Evolutionary conservation across 2,888 invertebrate genomes (phyloP).

Genomic region (Lasioglossum zephyrum): DNA sequence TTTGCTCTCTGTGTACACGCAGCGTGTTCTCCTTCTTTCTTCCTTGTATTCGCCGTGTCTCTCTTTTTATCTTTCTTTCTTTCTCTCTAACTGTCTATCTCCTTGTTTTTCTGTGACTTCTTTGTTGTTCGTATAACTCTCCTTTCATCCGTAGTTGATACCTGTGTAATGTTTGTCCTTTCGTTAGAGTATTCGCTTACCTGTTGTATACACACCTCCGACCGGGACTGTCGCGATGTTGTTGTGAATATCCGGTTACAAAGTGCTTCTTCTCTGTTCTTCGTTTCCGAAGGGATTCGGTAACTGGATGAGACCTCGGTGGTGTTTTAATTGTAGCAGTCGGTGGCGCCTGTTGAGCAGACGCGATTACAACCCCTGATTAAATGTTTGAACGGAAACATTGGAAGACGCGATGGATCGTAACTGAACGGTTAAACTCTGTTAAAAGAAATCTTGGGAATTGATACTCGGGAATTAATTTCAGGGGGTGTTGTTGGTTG

Average conservation of each 20-base stretch:
- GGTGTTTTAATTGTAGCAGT: neutral
- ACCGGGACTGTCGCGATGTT: neutral
- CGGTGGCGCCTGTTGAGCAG: neutral
- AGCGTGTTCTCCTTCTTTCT: neutral
- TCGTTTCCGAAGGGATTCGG: neutral
- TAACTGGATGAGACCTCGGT: neutral
- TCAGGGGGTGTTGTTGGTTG: neutral
- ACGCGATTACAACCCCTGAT: neutral
- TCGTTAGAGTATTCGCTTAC: conserved; percentile 8
- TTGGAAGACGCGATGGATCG: neutral
- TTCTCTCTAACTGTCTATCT: neutral
- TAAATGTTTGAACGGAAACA: neutral
- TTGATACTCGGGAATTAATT: neutral
- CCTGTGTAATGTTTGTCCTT: conserved; percentile 5
- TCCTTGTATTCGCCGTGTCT: neutral
- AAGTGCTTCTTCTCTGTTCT: neutral
- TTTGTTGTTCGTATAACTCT: neutral
- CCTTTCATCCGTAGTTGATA: neutral
- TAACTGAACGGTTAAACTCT: neutral
- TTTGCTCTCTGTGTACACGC: neutral
- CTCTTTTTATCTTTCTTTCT: neutral
- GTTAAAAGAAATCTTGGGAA: neutral
- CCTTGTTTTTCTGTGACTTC: neutral
- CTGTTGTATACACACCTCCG: neutral
- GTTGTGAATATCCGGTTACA: conserved; percentile 8